Conservation (phyloP, 2,888 invertebrate genomes). For the Drosophila nr. fundita region DNA sequence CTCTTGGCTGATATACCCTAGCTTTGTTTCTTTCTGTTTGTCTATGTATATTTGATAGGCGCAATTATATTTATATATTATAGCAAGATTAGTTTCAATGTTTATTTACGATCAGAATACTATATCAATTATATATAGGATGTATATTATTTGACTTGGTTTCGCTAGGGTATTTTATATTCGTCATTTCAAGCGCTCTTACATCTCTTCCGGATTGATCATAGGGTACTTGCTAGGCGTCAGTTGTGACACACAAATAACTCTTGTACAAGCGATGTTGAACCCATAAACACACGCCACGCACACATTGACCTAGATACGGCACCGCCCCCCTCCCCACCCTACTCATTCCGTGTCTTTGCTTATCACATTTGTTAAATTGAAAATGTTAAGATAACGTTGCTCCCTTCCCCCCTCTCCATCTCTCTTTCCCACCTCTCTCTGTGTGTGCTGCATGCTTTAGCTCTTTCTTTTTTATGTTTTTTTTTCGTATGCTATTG, state of each 20-base stretch:
- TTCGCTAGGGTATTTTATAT: neutral
- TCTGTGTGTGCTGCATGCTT: conserved; percentile 27
- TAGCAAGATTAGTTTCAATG: neutral
- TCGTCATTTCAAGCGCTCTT: neutral
- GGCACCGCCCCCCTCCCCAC: neutral
- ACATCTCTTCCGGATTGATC: conserved; percentile 1
- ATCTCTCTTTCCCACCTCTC: neutral
- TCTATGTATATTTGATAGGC: neutral
- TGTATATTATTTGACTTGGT: no score
- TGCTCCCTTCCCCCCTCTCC: neutral
- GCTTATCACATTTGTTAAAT: conserved; percentile 36
- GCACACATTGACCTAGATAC: conserved; percentile 25
- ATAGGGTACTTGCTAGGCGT: conserved; percentile 6
- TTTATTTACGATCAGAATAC: neutral
- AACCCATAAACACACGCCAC: neutral
- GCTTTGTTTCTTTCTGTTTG: no score
- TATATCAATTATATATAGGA: neutral
- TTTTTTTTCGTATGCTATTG: conserved; percentile 4
- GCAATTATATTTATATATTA: no score
- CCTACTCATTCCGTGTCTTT: neutral
- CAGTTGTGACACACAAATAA: conserved; percentile 38
- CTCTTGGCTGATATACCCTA: no score
- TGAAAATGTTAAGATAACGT: conserved; percentile 30
- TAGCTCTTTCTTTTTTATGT: conserved; percentile 4
- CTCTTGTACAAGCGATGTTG: conserved; percentile 36